Conservation (phyloP, 2,888 invertebrate genomes). For the Lochmaea crataegi region DNA sequence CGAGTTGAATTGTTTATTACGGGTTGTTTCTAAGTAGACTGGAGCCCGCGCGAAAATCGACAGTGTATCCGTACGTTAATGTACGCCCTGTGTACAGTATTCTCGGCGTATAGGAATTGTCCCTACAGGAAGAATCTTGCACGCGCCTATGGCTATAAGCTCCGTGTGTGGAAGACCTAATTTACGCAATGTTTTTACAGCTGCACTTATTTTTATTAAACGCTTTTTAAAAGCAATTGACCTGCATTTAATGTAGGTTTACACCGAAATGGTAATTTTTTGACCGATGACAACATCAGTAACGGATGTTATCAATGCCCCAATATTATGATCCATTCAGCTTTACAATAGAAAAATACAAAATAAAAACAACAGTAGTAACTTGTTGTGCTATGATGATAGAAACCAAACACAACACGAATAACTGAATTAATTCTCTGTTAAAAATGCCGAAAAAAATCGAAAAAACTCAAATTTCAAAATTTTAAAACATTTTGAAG, state of each 20-base stretch:
- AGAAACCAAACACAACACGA: constrained; percentile 42
- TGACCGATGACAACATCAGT: too few relatives aligned
- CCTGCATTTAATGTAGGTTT: not conserved
- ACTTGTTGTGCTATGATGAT: constrained; percentile 41
- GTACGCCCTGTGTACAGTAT: too few relatives aligned
- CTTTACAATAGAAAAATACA: constrained; percentile 49
- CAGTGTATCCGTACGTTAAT: too few relatives aligned
- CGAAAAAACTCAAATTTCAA: constrained; percentile 43
- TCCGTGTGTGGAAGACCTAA: not conserved
- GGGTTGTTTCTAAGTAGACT: too few relatives aligned
- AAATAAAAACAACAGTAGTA: constrained; percentile 40
- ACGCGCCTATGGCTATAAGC: too few relatives aligned
- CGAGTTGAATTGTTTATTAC: too few relatives aligned
- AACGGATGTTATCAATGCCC: constrained; percentile 36
- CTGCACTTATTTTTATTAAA: not conserved
- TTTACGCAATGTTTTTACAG: not conserved
- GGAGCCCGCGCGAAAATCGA: too few relatives aligned
- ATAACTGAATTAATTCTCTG: constrained; percentile 44
- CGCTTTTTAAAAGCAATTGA: not conserved
- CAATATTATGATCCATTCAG: constrained; percentile 43
- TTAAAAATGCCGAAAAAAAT: constrained; percentile 45
- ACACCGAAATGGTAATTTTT: not conserved
- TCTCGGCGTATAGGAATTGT: too few relatives aligned
- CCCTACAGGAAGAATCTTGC: too few relatives aligned
- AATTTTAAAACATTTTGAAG: constrained; percentile 42